Base-by-base conservation (phyloP, 2,113 vertebrate genomes). In the Macrotis lagotis region DNA sequence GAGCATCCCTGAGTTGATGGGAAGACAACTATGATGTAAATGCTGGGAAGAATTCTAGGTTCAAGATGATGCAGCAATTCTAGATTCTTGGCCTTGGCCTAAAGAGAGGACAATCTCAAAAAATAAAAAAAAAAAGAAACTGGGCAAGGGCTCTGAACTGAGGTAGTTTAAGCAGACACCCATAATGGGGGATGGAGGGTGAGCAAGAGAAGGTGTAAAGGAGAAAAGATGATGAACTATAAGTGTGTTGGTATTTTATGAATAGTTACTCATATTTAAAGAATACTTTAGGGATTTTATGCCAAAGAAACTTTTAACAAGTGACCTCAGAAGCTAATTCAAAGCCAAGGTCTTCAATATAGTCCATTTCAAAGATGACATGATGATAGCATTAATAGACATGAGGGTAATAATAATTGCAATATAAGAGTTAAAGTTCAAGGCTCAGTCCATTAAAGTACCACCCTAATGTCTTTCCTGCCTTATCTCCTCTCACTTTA, bases 321-420 rank as follows among this genome's bases (percentile, higher is more conserved):
- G 66, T 83, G 66, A 83, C 66, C 66, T 25, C 51, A 90, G 51
- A 95, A 89, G 88, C 92, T 96, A 48, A 96, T 91, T 26, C 19
- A 24, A 48, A 92, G 55, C 95, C 93, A 96, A 95, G 91, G 93
- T 90, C 49, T 93, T 95, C 0, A 31, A 1, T 4, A n/a, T 88
- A 48, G 50, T 93, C 96, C 7, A 92, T 92, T 91, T 95, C 94
- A 95, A 93, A 94, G 93, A 95, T 74, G 92, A 95, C 90, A 74
- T 94, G 94, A 96, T 95, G 93, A 95, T 51, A 92, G 19, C 49
- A 92, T 95, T 91, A 93, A 90, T 95, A 95, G 95, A 83, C 96
- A 94, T 95, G 90, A 37, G 24, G n/a, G 48, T 37, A 51, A 19
- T 47, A 91, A 92, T 93, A 92, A 95, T 53, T 88, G 91, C 53